These are phyloP conservation scores for Chaetodon auriga DNA, from an alignment of 2,113 vertebrate genomes.

Conservation along the genomic window DNA sequence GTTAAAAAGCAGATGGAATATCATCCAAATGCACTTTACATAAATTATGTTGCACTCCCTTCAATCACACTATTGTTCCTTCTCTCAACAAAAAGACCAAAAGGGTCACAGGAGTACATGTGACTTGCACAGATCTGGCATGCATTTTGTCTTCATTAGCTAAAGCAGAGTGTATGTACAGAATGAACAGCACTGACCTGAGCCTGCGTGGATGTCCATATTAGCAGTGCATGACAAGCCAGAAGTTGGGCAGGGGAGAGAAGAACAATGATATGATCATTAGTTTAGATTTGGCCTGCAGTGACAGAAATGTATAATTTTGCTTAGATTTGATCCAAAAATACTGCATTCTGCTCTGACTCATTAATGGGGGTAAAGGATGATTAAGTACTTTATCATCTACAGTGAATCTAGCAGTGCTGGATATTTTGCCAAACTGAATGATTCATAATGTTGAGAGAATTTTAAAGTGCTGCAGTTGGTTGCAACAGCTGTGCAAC, in stretches of 20 bases:
- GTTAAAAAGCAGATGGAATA: slow-evolving; percentile 46
- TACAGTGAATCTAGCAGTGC: slow-evolving; percentile 39
- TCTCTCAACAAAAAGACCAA: slow-evolving; percentile 11
- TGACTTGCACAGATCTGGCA: slow-evolving; percentile 58
- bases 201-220: slow-evolving; percentile 98
- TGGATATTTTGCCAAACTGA: slow-evolving; percentile 62
- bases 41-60: slow-evolving; percentile 32
- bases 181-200: slow-evolving; percentile 95
- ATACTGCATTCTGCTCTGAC: slow-evolving; percentile 42
- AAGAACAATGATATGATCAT: slow-evolving; percentile 94
- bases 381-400: slow-evolving; percentile 69
- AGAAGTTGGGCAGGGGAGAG: slow-evolving; percentile 88
- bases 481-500: slow-evolving; percentile 69
- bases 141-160: slow-evolving; percentile 79
- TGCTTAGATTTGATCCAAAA: slow-evolving; percentile 35
- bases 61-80: slow-evolving; percentile 49
- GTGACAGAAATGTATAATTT: slow-evolving; percentile 64
- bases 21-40: slow-evolving; percentile 48
- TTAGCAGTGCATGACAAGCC: slow-evolving; percentile 94
- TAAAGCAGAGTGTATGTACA: slow-evolving; percentile 80
- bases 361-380: slow-evolving; percentile 64
- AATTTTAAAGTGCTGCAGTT: slow-evolving; percentile 61
- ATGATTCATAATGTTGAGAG: slow-evolving; percentile 63
- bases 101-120: slow-evolving; percentile 44
- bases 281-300: slow-evolving; percentile 86